These are phyloP conservation scores for Arrhamphus sclerolepis DNA, from an alignment of 2,797 vertebrate genomes.

Conservation along the genomic window DNA sequence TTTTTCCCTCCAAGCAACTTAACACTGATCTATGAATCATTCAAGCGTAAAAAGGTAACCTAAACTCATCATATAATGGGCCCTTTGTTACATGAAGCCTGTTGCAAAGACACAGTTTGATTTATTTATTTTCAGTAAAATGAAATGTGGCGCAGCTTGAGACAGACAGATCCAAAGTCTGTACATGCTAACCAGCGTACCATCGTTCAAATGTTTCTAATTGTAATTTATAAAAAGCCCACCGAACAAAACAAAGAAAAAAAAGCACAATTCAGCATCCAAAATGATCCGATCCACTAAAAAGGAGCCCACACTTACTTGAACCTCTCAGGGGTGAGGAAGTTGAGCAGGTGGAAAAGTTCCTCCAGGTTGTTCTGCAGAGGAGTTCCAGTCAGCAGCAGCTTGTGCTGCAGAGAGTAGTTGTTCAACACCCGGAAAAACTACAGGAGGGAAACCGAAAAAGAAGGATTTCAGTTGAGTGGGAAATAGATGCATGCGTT, in stretches of 20 bases:
- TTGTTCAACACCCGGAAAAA: conserved; percentile 97
- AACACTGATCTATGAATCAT: no score
- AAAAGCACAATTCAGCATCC: no score
- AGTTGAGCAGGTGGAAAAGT: conserved; percentile 96
- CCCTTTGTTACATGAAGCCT: no score
- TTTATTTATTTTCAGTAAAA: no score
- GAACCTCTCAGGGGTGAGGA: conserved; percentile 95
- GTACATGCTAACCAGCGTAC: background rate
- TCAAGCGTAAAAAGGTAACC: no score
- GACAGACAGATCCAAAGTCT: no score
- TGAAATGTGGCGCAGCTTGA: no score
- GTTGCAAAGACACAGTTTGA: no score
- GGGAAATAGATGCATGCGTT: no score
- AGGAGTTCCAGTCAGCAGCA: conserved; percentile 95
- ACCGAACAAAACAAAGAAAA: background rate
- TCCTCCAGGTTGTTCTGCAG: conserved; percentile 98
- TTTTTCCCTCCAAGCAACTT: no score
- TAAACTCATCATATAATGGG: no score
- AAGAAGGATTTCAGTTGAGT: background rate
- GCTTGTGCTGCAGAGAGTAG: conserved; percentile 95
- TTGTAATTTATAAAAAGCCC: background rate
- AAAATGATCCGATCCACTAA: background rate
- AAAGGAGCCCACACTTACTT: conserved; percentile 78
- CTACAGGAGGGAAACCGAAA: conserved; percentile 65
- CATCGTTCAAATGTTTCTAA: background rate